Base-by-base conservation (phyloP, 2,888 invertebrate species). In the Amphipyra berbera region DNA sequence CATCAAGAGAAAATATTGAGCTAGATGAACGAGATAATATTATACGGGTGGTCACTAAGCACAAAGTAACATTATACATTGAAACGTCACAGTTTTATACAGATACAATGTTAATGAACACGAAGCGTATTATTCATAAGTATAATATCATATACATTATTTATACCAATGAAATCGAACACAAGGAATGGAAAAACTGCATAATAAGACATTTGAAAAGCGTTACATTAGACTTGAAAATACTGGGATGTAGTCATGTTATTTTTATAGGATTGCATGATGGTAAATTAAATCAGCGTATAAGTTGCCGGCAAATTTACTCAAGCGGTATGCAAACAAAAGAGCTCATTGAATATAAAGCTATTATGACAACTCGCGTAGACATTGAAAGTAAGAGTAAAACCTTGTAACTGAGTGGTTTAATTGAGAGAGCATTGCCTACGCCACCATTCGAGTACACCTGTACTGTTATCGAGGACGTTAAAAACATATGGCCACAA, bases 1-100 rank as follows among this genome's bases (percentile, higher is more conserved):
- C 84, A 88, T 89, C 88, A 88, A 83, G 86, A 88, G 90, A 90
- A 91, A 91, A 92, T 91, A 90, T 87, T 87, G 88, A 87, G 83
- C 84, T 79, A 89, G 88, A 90, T 90, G 84, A 85, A 82, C 82
- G 75, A 86, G 90, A 90, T 89, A 87, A 82, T 72, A 72, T 70
- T 76, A 73, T 73, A 82, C 63, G 78, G 77, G 76, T 82, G 76
- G 76, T 73, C 76, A 79, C 64, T 76, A 58, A 61, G 56, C 66
- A 72, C 76, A 60, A 69, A 77, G 66, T 73, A 72, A 71, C 73
- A 68, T 73, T 73, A 68, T 71, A 74, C 60, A 71, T 67, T 67
- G 60, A 68, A 68, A 70, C 52, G 40, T 56, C 53, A 68, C 56
- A 50, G 49, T 59, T 62, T 65, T 60, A 61, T 67, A 55, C 30